Conservation (phyloP, 2,888 invertebrate genomes). For the Notocelia uddmanniana region DNA sequence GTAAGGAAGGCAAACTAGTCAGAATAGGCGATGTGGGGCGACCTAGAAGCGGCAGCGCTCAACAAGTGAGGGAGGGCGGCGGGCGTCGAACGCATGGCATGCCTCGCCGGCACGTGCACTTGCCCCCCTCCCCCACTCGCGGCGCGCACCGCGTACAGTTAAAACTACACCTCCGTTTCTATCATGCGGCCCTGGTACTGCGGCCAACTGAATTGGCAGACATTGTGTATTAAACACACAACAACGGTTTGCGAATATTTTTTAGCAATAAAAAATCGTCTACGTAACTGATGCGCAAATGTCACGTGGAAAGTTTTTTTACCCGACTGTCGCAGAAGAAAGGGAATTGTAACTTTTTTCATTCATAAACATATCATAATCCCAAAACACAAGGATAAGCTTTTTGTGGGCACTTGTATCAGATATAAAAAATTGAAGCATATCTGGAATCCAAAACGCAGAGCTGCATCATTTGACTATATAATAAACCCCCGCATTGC, state of each 20-base stretch:
- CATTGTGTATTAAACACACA: constrained; percentile 67
- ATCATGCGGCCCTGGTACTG: constrained; percentile 73
- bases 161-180: constrained; percentile 63
- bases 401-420: too few species aligned
- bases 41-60: constrained; percentile 65
- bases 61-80: constrained; percentile 75
- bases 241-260: constrained; percentile 35
- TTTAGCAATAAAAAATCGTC: not conserved
- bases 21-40: constrained; percentile 52
- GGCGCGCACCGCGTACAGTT: constrained; percentile 59
- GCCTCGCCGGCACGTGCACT: constrained; percentile 80
- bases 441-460: too few species aligned
- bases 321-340: not conserved
- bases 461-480: too few species aligned
- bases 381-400: not conserved
- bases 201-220: constrained; percentile 78
- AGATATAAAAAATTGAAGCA: too few species aligned
- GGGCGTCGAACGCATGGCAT: constrained; percentile 75
- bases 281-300: not conserved
- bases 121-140: constrained; percentile 53
- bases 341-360: too few species aligned
- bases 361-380: too few species aligned
- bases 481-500: too few species aligned
- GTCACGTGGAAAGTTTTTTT: constrained; percentile 1
- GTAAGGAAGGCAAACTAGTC: constrained; percentile 53